Evolutionary conservation across 1,140 invertebrate species (phyloP), one percentile per base, ranked within the genome.

Genomic region (Drosophila baimaii): DNA sequence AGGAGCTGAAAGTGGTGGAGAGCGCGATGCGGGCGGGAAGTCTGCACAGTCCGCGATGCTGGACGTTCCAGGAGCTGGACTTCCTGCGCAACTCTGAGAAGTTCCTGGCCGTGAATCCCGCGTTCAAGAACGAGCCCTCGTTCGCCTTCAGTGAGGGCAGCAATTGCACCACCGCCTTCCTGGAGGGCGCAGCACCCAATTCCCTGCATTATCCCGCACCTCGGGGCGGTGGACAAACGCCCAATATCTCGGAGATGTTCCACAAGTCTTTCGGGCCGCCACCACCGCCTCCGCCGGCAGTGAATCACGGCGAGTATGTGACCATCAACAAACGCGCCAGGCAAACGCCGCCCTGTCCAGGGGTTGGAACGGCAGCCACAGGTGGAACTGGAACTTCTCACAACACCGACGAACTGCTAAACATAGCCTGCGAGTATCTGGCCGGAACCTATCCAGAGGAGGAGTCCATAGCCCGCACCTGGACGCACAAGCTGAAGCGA

Each of bases 31-130:
- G 84, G 0, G 55, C 82, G 25, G 90, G 90, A 12, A 86, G 19
- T 4, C 33, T 86, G 7, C 90, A 91, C 56, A 88, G 77, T 19
- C 90, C 90, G 1, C 77, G 90, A 5, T 91, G 90, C 43, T 91
- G 90, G 90, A 91, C 90, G 4, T 91, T 90, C 29, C 85, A 86
- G 46, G 90, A 91, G 54, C 71, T 91, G 10, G 88, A 91, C 54
- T 91, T 91, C 9, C 44, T 91, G 51, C 74, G 90, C 9, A 91
- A 91, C 31, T 90, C 90, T 0, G 90, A 91, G 7, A 91, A 91
- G 59, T 91, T 91, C 44, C 37, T 91, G 23, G 90, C 90, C 17
- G 90, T 91, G 0, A 90, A 91, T 72, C 82, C 82, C 4, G 71
- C 68, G 6, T 88, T 84, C 29, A 90, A 90, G 25, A 81, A 85